Percentiles rank a stretch among this genome's conserved stretches.
phyloP scores from a whole-genome alignment of 1,140 invertebrate species.

The Drosophila navojoa region DNA sequence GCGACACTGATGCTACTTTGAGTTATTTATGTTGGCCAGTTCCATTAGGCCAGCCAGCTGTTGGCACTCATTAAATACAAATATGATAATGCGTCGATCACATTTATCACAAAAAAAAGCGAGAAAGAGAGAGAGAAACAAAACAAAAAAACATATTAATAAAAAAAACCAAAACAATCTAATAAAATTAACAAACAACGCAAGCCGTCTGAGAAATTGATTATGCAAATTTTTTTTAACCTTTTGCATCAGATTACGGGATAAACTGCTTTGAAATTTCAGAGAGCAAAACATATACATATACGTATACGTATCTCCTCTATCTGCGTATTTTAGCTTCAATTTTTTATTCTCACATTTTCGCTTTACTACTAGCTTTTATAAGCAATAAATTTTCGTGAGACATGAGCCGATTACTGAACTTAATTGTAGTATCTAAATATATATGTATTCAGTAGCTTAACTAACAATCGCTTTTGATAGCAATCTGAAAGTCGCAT shows the following conservation, averaged over 20 bases:
- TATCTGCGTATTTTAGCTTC: neutral
- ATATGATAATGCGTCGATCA: conserved; percentile 29
- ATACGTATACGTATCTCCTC: no score
- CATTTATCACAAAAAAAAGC: conserved; percentile 44
- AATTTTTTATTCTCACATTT: neutral
- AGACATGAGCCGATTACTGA: conserved; percentile 20
- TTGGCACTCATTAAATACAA: conserved; percentile 24
- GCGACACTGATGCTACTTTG: conserved; percentile 22
- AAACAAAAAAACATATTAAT: neutral
- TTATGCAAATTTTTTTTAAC: conserved; percentile 54
- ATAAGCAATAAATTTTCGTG: conserved; percentile 6
- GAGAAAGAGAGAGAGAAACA: neutral
- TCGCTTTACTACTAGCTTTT: neutral
- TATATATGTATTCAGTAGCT: conserved; percentile 16
- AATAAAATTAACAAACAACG: conserved; percentile 3
- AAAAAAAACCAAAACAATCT: conserved; percentile 39
- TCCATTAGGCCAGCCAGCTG: conserved; percentile 33
- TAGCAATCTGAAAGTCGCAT: neutral
- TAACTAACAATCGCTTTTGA: neutral
- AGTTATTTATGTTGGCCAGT: conserved; percentile 30
- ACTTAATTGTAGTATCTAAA: neutral
- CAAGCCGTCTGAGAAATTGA: conserved; percentile 42
- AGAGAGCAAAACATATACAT: neutral
- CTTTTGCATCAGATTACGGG: conserved; percentile 18
- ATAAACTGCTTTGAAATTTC: conserved; percentile 8